These are phyloP conservation scores for Tanytarsus gracilentus DNA, from an alignment of 2,888 invertebrate species.

Conservation along the genomic window DNA sequence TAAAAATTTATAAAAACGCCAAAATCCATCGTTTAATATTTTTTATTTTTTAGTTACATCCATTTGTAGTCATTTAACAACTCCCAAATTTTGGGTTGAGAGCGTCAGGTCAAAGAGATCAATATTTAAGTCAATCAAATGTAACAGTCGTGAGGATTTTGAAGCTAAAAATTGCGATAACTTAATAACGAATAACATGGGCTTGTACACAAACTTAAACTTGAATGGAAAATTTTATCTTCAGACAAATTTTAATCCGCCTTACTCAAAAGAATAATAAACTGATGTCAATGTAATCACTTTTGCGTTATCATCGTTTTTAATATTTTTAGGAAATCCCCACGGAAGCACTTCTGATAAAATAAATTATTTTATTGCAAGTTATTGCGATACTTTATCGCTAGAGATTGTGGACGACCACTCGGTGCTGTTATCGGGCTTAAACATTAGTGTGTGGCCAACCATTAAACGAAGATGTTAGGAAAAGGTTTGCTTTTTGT, in stretches of 20 bases:
- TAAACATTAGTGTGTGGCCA: too few species aligned
- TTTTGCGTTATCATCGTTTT: not conserved
- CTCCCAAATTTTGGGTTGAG: slow-evolving; percentile 19
- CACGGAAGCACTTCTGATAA: too few species aligned
- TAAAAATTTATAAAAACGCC: not conserved
- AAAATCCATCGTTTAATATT: not conserved
- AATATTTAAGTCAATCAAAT: slow-evolving; percentile 1
- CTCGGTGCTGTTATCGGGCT: too few species aligned
- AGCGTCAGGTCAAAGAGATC: not conserved
- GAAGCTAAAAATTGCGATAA: not conserved
- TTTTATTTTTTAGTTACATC: not conserved
- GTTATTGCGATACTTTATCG: too few species aligned
- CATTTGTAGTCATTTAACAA: slow-evolving; percentile 11
- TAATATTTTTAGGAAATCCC: not conserved
- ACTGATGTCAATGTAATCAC: not conserved
- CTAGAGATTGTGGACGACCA: too few species aligned
- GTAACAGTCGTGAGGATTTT: not conserved
- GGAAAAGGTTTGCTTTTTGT: not conserved
- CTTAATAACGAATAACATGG: not conserved
- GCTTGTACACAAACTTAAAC: not conserved
- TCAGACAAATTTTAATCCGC: not conserved
- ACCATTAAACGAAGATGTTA: not conserved
- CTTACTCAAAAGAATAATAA: not conserved
- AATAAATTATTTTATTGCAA: too few species aligned
- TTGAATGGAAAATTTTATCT: slow-evolving; percentile 14